Evolutionary conservation across 2,888 invertebrate species (phyloP), one percentile per base, ranked within the genome.

Genomic region (Ecliptopera silaceata): DNA sequence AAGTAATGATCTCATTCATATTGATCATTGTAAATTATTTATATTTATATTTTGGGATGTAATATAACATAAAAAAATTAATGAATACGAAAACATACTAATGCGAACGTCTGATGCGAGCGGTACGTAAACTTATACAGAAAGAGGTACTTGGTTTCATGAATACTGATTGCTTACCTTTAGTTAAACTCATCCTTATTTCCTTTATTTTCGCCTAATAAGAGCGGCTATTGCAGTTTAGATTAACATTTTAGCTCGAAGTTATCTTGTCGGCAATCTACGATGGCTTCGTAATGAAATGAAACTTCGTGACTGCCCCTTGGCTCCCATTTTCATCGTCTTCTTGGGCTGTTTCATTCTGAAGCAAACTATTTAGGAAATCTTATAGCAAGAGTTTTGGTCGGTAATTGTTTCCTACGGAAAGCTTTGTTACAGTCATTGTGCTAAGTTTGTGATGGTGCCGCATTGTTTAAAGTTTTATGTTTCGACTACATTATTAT

Each of bases 311-410:
- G 57, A 39, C 43, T 48, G 48, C 13, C 39, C 44, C 44, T 48
- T 32, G 39, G 39, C 18, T 38, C 47, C 57, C 26, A 47, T 52
- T 57, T 44, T 26, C 48, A 52, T 48, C 34, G 46, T 43, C 36
- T 36, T 18, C 36, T 42, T 36, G 42, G 44, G 39, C 48, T 47
- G 39, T 57, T 52, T 47, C 38, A 52, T 17, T 57, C 32, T 26
- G 43, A 12, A 52, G 32, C 41, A 29, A 46, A 57, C 52, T 57
- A 48, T 57, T 47, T 44, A 53, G 48, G 44, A 53, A 57, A 57
- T 53, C 43, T 48, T 47, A 52, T 42, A 56, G 13, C 31, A 17
- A 36, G 17, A 52, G 32, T 39, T 56, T 57, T 43, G 43, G 54
- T 42, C 12, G 18, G 53, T 46, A 42, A 42, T 54, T 47, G 47